A percentile compares a stretch with the other conserved stretches of the same genome.
Evolutionary conservation across 2,797 vertebrate genomes (phyloP).

Genomic region (Varecia variegata): DNA sequence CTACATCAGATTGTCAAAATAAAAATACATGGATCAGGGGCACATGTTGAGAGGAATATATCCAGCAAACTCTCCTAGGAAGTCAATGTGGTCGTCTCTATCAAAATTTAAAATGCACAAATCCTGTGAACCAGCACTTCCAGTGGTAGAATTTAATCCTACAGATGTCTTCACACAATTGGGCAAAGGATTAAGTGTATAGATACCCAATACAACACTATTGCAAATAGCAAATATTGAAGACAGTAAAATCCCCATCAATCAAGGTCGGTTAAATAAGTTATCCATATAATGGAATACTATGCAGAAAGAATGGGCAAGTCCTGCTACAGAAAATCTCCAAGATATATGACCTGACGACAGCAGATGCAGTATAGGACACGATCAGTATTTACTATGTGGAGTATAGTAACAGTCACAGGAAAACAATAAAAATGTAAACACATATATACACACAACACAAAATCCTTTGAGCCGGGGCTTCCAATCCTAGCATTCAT

Average conservation of each 20-base stretch:
- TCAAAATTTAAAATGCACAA: not conserved
- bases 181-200: not conserved
- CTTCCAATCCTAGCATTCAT: not conserved
- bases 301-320: not conserved
- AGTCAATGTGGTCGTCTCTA: not conserved
- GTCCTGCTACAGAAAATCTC: not conserved
- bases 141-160: not conserved
- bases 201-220: too few relatives aligned
- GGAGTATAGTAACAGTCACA: rapidly evolving
- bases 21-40: not conserved
- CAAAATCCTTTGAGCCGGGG: not conserved
- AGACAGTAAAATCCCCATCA: not conserved
- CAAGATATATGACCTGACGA: rapidly evolving
- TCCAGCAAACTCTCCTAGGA: not conserved
- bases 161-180: not conserved
- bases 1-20: not conserved
- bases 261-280: not conserved
- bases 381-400: rapidly evolving
- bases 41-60: not conserved
- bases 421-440: not conserved
- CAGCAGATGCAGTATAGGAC: not conserved
- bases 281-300: not conserved
- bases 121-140: not conserved
- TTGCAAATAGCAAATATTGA: not conserved
- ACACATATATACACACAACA: too few relatives aligned